A percentile compares a stretch with the other conserved stretches of the same genome.
Evolutionary conservation across 2,888 invertebrate species (phyloP).

Genomic region (Margaritifera margaritifera): DNA sequence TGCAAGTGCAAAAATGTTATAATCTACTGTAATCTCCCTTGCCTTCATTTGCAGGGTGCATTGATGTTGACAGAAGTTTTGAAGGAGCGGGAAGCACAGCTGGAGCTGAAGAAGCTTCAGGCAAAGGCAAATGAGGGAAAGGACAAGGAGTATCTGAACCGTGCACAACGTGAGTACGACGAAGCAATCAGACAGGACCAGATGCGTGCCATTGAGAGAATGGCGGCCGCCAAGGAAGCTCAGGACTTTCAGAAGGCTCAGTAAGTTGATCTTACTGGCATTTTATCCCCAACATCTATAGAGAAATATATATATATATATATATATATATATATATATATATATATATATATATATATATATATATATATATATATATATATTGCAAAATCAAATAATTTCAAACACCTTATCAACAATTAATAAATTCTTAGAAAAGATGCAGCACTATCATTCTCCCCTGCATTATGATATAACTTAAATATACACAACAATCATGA

Average conservation of each 20-base stretch:
- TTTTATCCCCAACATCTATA: background rate
- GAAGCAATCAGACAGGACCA: conserved; percentile 65
- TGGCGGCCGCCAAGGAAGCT: conserved; percentile 52
- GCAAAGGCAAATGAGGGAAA: conserved; percentile 55
- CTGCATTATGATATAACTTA: no score
- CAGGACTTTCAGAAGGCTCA: conserved; percentile 64
- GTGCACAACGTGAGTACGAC: conserved; percentile 59
- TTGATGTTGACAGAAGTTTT: conserved; percentile 71
- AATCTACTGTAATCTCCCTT: no score
- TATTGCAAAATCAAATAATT: no score
- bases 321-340: no score
- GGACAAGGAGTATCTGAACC: conserved; percentile 61
- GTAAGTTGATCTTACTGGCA: conserved; percentile 47
- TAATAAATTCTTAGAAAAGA: no score
- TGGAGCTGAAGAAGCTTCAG: conserved; percentile 69
- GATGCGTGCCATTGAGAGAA: conserved; percentile 51
- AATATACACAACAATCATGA: no score
- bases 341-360: no score
- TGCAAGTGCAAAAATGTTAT: no score
- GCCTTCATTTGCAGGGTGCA: conserved; percentile 64
- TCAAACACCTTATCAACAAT: no score
- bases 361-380: no score
- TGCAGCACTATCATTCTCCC: no score
- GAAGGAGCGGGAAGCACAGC: conserved; percentile 72
- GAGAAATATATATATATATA: no score